Base-by-base conservation (phyloP, 2,888 invertebrate genomes). In the Ectropis crepuscularia region DNA sequence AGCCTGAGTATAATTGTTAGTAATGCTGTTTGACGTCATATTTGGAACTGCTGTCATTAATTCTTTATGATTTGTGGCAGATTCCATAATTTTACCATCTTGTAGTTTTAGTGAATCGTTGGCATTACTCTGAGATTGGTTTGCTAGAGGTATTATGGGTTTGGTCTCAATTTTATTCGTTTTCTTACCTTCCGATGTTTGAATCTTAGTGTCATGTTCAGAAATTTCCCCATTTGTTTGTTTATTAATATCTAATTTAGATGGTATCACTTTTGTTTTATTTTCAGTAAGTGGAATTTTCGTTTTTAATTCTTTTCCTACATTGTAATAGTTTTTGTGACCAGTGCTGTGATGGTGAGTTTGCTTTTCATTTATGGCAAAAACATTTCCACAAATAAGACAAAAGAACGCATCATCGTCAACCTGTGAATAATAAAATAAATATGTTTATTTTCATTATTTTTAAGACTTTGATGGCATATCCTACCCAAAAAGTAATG, bases 371-470 rank as follows among this genome's bases (percentile, higher is more conserved):
- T 28, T 12, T 6, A 66, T 48, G 5, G 59, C 41, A 10, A 75
- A 62, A 0, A 80, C 69, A 38, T 61, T 53, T 49, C 82, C 82
- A 64, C 87, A 87, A 10, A 80, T 86, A 37, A 86, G 61, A 48
- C 87, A 87, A 9, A 86, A 86, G 64, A 79, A 79, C 0, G 78
- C 76, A 38, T 64, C 68, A 1, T 81, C 80, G 51, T 85, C 84
- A 48, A 82, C 73, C 86, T 86, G 74, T 58, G 76, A 74, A 6
- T 37, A 59, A 67, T n/a, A 66, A 45, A 47, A 48, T 53, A 48
- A 7, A 12, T 57, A 39, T 42, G 7, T 28, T 12, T 8, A n/a
- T n/a, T n/a, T n/a, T n/a, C n/a, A n/a, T n/a, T n/a, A n/a, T n/a
- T n/a, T n/a, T n/a, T n/a, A n/a, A n/a, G n/a, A n/a, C n/a, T n/a